Evolutionary conservation across 2,888 invertebrate species (phyloP).

Genomic region (Thyatira batis): DNA sequence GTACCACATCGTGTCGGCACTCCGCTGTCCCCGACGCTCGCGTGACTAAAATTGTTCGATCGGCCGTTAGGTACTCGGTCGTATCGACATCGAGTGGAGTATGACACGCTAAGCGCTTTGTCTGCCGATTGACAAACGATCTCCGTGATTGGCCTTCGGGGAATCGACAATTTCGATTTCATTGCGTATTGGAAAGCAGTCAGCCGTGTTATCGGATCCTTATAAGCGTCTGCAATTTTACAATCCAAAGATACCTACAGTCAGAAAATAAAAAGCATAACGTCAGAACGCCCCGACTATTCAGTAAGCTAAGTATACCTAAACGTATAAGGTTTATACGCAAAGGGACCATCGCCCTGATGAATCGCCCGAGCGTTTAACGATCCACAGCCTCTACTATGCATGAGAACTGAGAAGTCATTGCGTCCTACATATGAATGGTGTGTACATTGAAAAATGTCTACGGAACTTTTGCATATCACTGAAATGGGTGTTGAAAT

Average conservation of each 20-base stretch:
- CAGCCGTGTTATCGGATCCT: constrained; percentile 27
- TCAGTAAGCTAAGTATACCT: background rate
- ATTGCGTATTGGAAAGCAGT: constrained; percentile 31
- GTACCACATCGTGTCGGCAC: constrained; percentile 35
- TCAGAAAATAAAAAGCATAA: constrained; percentile 9
- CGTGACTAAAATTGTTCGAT: constrained; percentile 64
- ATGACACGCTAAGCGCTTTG: constrained; percentile 66
- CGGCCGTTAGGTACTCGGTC: constrained; percentile 47
- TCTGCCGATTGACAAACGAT: constrained; percentile 60
- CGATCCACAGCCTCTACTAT: background rate
- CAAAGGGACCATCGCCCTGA: background rate
- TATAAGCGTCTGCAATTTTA: constrained; percentile 27
- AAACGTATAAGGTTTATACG: background rate
- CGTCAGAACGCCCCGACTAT: background rate
- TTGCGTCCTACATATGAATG: background rate
- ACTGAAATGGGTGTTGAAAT: background rate
- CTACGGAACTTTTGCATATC: background rate
- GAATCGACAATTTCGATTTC: constrained; percentile 39
- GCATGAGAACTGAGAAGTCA: constrained; percentile 1
- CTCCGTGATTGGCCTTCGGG: constrained; percentile 55
- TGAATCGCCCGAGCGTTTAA: background rate
- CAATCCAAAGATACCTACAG: constrained; percentile 9
- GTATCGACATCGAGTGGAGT: constrained; percentile 64
- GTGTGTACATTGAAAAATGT: background rate
- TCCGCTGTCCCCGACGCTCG: constrained; percentile 37